Base-by-base conservation (phyloP, 2,888 invertebrate species). In the Lasioglossum vierecki region DNA sequence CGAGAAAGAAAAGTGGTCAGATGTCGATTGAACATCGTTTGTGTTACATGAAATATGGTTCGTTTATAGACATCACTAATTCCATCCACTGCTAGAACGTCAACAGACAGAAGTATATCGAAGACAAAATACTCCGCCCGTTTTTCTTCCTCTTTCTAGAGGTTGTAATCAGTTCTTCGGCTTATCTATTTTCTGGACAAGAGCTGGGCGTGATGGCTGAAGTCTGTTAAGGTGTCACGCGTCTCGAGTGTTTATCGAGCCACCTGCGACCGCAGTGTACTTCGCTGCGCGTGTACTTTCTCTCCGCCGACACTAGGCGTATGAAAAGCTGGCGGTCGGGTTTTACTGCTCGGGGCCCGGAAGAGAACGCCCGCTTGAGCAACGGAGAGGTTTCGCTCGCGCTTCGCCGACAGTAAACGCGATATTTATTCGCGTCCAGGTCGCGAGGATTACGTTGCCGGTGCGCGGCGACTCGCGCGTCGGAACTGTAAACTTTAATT, bases 291-390 rank as follows among this genome's bases (percentile, higher is more conserved):
- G 26, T 63, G 41, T 63, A 89, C 86, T 89, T 86, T 90, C 91
- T 91, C 89, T 89, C 83, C 68, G 63, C 63, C 49, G 39, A 44
- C 57, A 53, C 30, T 13, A 57, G 35, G 30, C 53, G 77, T 80
- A 82, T 79, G 81, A 86, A 87, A 81, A 80, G 78, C 53, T 68
- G 57, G 72, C 76, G 73, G 76, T 35, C 79, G 68, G 53, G 80
- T 84, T 91, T 76, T 86, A 89, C 80, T 68, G 83, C 83, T 77
- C 72, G 66, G 30, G 85, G 79, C 84, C 83, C 89, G 89, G 87
- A 87, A 89, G 84, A 81, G 82, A 89, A 85, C 84, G 89, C 81
- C 85, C 66, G 83, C 76, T 88, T 80, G 79, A 71, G 84, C 66
- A 85, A 89, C 76, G 41, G 63, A 63, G 53, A 74, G 60, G 15